Base-by-base conservation (phyloP, 2,888 invertebrate genomes). In the Acrobasis repandana region DNA sequence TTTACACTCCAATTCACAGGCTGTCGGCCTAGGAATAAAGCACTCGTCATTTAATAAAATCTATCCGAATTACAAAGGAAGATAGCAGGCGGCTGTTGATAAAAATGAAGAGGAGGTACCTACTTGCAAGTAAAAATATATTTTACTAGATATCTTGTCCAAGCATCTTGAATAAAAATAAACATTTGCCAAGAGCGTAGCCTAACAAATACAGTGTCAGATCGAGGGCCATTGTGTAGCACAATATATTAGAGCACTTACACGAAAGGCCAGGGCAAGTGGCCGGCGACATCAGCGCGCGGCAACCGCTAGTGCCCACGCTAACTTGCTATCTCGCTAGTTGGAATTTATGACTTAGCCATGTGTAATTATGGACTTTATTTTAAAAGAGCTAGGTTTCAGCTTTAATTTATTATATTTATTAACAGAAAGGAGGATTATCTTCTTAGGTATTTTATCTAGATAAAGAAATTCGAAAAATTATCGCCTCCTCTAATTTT, bases 241-340 rank as follows among this genome's bases (percentile, higher is more conserved):
- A 38, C 54, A 54, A 54, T 54, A 38, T 54, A 54, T 54, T 54
- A 54, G 15, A n/a, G 38, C 54, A 38, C 54, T 54, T 18, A 38
- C 18, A 34, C 51, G 11, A 14, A 51, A 33, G 51, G 28, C 10
- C 33, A 54, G 36, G 20, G 54, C 54, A 20, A 54, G 54, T 54
- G 54, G 54, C 18, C 54, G 38, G 15, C 16, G 34, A 18, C 38
- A 34, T 5, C 48, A 28, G 20, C 49, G 34, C 52, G 36, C 52
- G 52, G 54, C 38, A 52, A 34, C 52, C 52, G 36, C 52, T 2
- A n/a, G 2, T 34, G 9, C 38, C 54, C 38, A 50, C 16, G 18
- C 54, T 54, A 38, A 54, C 54, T 54, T 38, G 38, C 36, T 33
- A 50, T 33, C 28, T 14, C 50, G 43, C 20, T 38, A 54, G 54